Conservation (phyloP, 2,888 invertebrate genomes). For the Biston betularia region DNA sequence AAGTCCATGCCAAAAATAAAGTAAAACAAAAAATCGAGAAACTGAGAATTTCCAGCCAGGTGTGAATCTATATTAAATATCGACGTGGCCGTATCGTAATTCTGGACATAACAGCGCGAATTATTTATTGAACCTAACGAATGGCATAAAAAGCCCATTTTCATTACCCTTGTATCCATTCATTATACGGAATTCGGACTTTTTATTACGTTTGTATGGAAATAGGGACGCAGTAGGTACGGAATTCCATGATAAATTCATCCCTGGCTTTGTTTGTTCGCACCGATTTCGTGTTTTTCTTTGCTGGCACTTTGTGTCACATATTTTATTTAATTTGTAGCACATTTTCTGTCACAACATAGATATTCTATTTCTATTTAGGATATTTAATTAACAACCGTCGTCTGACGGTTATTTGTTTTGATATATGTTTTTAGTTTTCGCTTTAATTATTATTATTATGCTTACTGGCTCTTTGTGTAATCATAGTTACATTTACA, state of each 20-base stretch:
- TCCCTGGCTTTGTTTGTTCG: conserved; percentile 62
- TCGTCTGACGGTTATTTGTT: too few species aligned
- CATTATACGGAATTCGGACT: conserved; percentile 64
- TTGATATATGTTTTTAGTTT: too few species aligned
- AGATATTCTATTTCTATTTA: too few species aligned
- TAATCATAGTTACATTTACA: too few species aligned
- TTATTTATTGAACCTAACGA: conserved; percentile 55
- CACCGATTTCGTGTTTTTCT: conserved; percentile 54
- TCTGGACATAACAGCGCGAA: conserved; percentile 40
- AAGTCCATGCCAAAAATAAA: too few species aligned
- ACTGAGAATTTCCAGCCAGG: conserved; percentile 3
- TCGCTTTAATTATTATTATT: too few species aligned
- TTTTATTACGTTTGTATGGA: conserved; percentile 77
- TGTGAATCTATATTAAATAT: conserved; percentile 16
- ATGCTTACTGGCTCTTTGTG: too few species aligned
- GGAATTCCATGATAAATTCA: conserved; percentile 64
- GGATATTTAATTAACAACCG: too few species aligned
- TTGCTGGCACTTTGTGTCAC: not conserved
- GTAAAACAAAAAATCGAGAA: too few species aligned
- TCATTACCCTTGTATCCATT: conserved; percentile 63
- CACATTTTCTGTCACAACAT: conserved; percentile 1
- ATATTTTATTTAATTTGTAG: conserved; percentile 13
- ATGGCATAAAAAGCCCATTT: conserved; percentile 60
- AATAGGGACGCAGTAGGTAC: conserved; percentile 60
- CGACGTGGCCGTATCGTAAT: conserved; percentile 35